phyloP scores from a whole-genome alignment of 2,797 vertebrate genomes.

The Pseudochirops cupreus region DNA sequence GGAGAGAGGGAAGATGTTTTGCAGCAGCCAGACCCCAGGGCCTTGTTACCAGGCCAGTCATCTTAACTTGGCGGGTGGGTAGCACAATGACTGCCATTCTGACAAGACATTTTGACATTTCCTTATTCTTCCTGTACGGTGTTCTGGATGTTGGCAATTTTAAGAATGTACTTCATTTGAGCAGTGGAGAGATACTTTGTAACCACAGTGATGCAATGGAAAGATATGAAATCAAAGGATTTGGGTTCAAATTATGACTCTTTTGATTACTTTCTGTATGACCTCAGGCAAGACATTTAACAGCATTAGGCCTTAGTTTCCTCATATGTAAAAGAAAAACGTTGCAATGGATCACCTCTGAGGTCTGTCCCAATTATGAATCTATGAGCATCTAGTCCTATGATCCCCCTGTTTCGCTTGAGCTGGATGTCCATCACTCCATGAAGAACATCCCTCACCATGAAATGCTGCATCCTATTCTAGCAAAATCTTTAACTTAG shows the following conservation, averaged over 20 bases:
- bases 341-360: neutral
- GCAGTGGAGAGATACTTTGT: neutral
- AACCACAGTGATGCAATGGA: neutral
- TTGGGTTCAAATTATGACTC: neutral
- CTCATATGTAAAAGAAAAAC: neutral
- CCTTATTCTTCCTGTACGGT: neutral
- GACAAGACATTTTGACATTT: conserved; percentile 2
- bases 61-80: neutral
- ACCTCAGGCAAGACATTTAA: neutral
- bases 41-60: neutral
- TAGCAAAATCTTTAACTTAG: neutral
- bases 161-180: neutral
- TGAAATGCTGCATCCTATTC: neutral
- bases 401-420: neutral
- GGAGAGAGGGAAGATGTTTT: neutral
- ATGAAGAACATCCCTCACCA: neutral
- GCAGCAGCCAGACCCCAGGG: neutral
- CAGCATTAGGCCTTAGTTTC: neutral
- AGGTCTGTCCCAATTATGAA: neutral
- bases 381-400: neutral
- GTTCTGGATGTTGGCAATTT: neutral
- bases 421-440: neutral
- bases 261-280: neutral
- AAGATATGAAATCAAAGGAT: neutral
- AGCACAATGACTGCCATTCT: neutral